A percentile compares a stretch with the other conserved stretches of the same genome.
These are phyloP conservation scores for Psix sp. DNA, from an alignment of 1,140 invertebrate genomes.

Conservation along the genomic window DNA sequence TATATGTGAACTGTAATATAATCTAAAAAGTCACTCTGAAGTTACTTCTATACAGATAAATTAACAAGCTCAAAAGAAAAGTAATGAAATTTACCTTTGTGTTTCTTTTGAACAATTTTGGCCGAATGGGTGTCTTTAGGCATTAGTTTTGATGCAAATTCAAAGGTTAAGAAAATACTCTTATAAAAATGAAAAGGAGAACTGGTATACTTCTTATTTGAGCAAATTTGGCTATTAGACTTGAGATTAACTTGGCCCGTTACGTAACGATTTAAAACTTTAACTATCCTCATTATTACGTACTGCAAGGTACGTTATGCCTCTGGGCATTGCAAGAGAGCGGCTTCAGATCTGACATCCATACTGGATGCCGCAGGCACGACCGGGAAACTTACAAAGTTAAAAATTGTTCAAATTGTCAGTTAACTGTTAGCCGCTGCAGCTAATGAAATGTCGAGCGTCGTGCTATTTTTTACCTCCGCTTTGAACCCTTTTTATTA, in stretches of 20 bases:
- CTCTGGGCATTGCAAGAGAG: conserved; percentile 58
- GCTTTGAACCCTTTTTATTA: conserved; percentile 53
- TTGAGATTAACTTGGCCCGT: conserved; percentile 56
- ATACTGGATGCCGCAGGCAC: conserved; percentile 56
- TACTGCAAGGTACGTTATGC: conserved; percentile 70
- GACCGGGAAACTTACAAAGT: conserved; percentile 66
- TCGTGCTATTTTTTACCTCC: conserved; percentile 51
- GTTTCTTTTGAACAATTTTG: too few species aligned
- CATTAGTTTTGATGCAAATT: too few species aligned
- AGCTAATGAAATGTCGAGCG: conserved; percentile 73
- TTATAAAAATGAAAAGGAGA: background rate
- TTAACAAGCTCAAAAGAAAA: too few species aligned
- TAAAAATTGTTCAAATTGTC: conserved; percentile 77
- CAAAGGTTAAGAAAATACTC: background rate
- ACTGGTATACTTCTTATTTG: conserved; percentile 49
- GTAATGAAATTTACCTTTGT: too few species aligned
- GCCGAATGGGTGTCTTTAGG: too few species aligned
- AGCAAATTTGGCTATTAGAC: conserved; percentile 54
- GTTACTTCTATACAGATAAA: too few species aligned
- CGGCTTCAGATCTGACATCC: conserved; percentile 56
- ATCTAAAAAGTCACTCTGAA: too few species aligned
- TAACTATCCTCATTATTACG: conserved; percentile 73
- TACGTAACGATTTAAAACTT: conserved; percentile 73
- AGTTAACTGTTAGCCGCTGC: conserved; percentile 74
- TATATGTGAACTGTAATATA: too few species aligned